phyloP scores from a whole-genome alignment of 2,113 vertebrate species.

The Larimichthys polyactis region DNA sequence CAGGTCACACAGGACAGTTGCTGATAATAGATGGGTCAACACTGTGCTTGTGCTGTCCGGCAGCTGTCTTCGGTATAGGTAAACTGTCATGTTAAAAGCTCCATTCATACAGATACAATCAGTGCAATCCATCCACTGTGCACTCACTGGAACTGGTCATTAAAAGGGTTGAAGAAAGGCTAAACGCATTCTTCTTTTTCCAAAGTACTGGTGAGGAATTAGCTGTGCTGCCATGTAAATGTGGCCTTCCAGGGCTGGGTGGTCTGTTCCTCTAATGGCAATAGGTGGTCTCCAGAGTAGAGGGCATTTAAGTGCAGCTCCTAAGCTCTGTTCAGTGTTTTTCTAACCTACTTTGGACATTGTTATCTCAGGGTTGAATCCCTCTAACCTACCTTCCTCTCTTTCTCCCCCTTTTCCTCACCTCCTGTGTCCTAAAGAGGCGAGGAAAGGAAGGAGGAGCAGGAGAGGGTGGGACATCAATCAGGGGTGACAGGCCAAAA shows the following conservation, averaged over 20 bases:
- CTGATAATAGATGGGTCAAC: conserved; percentile 49
- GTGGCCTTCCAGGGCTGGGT: conserved; percentile 56
- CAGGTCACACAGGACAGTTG: conserved; percentile 25
- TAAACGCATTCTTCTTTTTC: conserved; percentile 23
- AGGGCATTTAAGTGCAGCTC: conserved; percentile 63
- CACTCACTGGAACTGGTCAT: conserved; percentile 49
- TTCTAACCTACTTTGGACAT: conserved; percentile 74
- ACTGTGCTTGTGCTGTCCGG: conserved; percentile 16
- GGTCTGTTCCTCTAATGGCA: conserved; percentile 56
- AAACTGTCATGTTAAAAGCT: conserved; percentile 52
- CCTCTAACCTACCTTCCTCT: conserved; percentile 53
- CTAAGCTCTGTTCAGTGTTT: conserved; percentile 71
- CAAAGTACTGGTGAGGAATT: conserved; percentile 39
- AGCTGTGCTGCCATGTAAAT: conserved; percentile 33
- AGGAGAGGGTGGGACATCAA: conserved; percentile 42
- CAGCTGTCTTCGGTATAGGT: background rate
- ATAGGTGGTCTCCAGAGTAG: conserved; percentile 41
- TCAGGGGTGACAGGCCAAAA: conserved; percentile 52
- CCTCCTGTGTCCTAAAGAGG: conserved; percentile 35
- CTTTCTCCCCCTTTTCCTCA: conserved; percentile 47
- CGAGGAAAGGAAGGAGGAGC: conserved; percentile 20
- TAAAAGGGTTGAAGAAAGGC: conserved; percentile 48
- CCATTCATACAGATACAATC: conserved; percentile 51
- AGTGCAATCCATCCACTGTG: conserved; percentile 55
- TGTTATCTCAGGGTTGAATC: conserved; percentile 75